These are phyloP conservation scores for Nannoperca australis DNA, from an alignment of 2,797 vertebrate genomes.

Conservation along the genomic window DNA sequence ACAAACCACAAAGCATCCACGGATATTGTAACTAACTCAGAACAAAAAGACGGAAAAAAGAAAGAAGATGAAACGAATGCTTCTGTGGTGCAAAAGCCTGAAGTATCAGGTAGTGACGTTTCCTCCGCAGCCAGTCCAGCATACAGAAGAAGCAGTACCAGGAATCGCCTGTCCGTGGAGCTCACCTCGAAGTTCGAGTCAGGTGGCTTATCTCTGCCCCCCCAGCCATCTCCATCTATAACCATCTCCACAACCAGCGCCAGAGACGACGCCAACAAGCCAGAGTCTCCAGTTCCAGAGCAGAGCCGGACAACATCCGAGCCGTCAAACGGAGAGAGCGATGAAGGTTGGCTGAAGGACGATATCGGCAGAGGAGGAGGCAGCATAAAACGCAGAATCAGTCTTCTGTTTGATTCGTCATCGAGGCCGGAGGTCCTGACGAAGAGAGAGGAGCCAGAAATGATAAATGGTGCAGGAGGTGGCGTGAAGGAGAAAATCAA, in stretches of 20 bases:
- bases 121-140: slow-evolving; percentile 36
- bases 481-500: slow-evolving; percentile 88
- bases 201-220: slow-evolving; percentile 65
- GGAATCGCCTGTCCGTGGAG: slow-evolving; percentile 87
- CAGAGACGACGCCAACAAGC: slow-evolving; percentile 29
- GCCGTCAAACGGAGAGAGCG: slow-evolving; percentile 35
- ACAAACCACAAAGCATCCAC: slow-evolving; percentile 36
- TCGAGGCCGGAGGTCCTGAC: slow-evolving; percentile 59
- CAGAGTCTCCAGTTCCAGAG: slow-evolving; percentile 19
- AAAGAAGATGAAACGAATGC: slow-evolving; percentile 15
- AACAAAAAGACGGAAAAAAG: slow-evolving; percentile 34
- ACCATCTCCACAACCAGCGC: slow-evolving; percentile 43
- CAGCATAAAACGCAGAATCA: slow-evolving; percentile 85
- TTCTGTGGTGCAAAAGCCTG: slow-evolving; percentile 17
- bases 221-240: slow-evolving; percentile 21
- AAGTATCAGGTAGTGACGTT: slow-evolving; percentile 28
- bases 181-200: slow-evolving; percentile 90
- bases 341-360: slow-evolving; percentile 42
- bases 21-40: slow-evolving; percentile 12
- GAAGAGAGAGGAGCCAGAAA: slow-evolving; percentile 68
- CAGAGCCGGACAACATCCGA: slow-evolving; percentile 21
- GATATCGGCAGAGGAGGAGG: slow-evolving; percentile 65
- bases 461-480: slow-evolving; percentile 51
- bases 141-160: slow-evolving; percentile 67
- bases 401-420: slow-evolving; percentile 80